Evolutionary conservation across 2,888 invertebrate genomes (phyloP), one percentile per base, ranked within the genome.

Genomic region (Andricus quercusramuli): DNA sequence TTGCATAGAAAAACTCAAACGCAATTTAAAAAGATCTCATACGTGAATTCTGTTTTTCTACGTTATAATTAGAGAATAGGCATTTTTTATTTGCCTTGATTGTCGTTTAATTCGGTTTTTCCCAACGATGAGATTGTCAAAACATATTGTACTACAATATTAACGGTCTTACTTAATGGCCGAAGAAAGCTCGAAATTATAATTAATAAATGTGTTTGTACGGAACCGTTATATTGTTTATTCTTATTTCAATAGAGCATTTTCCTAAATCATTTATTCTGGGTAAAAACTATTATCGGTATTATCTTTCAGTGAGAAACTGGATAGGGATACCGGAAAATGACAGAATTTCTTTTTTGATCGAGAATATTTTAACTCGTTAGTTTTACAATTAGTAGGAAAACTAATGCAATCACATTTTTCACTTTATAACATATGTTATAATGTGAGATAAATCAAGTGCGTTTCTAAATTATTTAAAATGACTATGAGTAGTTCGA

Each of bases 121-220:
- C 25, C 13, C 15, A 25, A 25, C 15, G 22, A 62, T 62, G 62
- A 62, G 62, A 62, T 62, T 62, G 47, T 70, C 25, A 32, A 74
- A 74, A 56, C 56, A 74, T 51, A 67, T n/a, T 74, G 74, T 74
- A 74, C 15, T 74, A 74, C 74, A 68, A 62, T 74, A 32, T 22
- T 25, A 29, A 74, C n/a, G 29, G 51, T 74, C 56, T 32, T 29
- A 32, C 32, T 74, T 74, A 56, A 29, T 74, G 74, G 4, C 32
- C 32, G 32, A n/a, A 32, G n/a, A 74, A 74, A 51, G 51, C 32
- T 74, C 56, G 51, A 74, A 74, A 74, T 29, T 74, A 74, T 51
- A 74, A 74, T 68, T 68, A 68, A 68, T 74, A 56, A 74, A 74
- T n/a, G 74, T 74, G 47, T 74, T 74, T 74, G 74, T 74, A 74